Conservation (phyloP, 2,888 invertebrate genomes). For the Thecocarcelia acutangulata region DNA sequence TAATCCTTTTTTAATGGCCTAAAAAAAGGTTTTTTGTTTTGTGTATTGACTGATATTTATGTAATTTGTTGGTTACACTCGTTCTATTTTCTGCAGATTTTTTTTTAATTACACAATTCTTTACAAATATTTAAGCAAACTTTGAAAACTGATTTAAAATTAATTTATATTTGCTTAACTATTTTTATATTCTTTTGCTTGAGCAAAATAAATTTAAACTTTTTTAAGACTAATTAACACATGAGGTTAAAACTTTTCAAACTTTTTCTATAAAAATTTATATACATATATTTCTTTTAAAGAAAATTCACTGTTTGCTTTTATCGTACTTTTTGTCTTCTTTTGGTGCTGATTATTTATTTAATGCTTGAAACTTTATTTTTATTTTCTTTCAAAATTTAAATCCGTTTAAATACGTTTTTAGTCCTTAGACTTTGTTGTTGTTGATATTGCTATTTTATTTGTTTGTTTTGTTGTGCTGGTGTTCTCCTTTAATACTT, state of each 20-base stretch:
- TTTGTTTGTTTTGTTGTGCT: neutral
- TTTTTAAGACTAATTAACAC: slow-evolving; percentile 44
- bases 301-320: neutral
- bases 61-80: neutral
- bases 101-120: neutral
- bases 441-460: neutral
- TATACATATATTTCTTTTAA: neutral
- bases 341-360: slow-evolving; percentile 22
- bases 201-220: neutral
- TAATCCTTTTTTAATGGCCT: slow-evolving; percentile 58
- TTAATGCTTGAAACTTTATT: slow-evolving; percentile 20
- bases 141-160: neutral
- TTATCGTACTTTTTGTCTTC: neutral
- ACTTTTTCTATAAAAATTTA: neutral
- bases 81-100: neutral
- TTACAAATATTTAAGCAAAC: neutral
- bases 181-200: neutral
- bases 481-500: neutral
- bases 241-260: slow-evolving; percentile 7
- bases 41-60: slow-evolving; percentile 2
- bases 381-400: slow-evolving; percentile 10
- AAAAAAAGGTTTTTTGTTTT: slow-evolving; percentile 38
- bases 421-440: slow-evolving; percentile 26
- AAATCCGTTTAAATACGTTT: slow-evolving; percentile 22
- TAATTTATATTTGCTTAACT: neutral